Evolutionary conservation across 2,797 vertebrate species (phyloP).

Genomic region (Pseudochirops corinnae): DNA sequence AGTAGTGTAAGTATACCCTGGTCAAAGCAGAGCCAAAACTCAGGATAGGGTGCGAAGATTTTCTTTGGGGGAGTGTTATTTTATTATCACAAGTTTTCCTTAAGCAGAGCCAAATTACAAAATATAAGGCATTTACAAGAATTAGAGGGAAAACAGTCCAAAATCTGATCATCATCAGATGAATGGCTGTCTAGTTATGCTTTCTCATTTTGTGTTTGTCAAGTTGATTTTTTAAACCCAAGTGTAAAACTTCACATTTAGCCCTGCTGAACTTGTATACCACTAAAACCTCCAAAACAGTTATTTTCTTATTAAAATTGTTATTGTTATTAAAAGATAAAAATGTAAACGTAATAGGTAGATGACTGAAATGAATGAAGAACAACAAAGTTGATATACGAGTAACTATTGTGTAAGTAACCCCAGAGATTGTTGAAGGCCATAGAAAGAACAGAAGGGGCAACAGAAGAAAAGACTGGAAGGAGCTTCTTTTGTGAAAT

Average conservation of each 20-base stretch:
- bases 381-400: neutral
- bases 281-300: neutral
- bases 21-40: slow-evolving; percentile 58
- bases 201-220: too few relatives aligned
- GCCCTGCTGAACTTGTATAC: too few relatives aligned
- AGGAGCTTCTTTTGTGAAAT: neutral
- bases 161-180: neutral
- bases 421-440: neutral
- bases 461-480: neutral
- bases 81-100: slow-evolving; percentile 39
- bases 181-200: too few relatives aligned
- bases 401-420: neutral
- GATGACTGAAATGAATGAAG: neutral
- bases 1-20: slow-evolving; percentile 37
- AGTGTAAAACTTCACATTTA: too few relatives aligned
- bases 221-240: too few relatives aligned
- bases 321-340: neutral
- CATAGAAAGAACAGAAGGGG: neutral
- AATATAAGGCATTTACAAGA: neutral
- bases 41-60: slow-evolving; percentile 39
- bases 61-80: slow-evolving; percentile 44
- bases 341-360: neutral
- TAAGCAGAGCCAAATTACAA: slow-evolving; percentile 53
- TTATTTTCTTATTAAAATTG: neutral
- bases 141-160: neutral